Conservation (phyloP, 2,888 invertebrate genomes). For the Diarsia mendica region DNA sequence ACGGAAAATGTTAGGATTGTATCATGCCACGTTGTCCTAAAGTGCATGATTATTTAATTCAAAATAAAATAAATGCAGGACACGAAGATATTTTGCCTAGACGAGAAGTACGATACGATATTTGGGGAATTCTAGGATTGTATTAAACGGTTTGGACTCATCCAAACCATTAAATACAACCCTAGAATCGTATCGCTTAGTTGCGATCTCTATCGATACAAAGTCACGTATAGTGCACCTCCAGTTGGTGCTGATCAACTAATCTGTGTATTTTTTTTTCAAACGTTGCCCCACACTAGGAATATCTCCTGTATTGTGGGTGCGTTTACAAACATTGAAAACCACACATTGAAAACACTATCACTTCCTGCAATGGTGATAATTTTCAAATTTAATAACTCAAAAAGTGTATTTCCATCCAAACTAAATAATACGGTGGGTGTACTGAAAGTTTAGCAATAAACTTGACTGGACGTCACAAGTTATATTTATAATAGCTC, state of each 20-base stretch:
- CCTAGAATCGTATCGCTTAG: background rate
- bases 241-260: background rate
- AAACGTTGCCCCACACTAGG: too few species aligned
- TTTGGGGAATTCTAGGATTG: background rate
- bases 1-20: background rate
- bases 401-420: too few species aligned
- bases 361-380: background rate
- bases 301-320: too few species aligned
- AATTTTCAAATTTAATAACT: too few species aligned
- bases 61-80: background rate
- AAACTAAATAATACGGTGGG: too few species aligned
- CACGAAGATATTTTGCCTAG: too few species aligned
- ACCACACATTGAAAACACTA: too few species aligned
- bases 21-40: background rate
- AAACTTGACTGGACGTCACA: background rate
- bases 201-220: background rate
- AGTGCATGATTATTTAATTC: too few species aligned
- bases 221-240: background rate
- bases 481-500: conserved; percentile 16
- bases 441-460: too few species aligned
- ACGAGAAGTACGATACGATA: background rate
- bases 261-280: too few species aligned
- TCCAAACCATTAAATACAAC: background rate
- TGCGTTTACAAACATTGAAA: too few species aligned
- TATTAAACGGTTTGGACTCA: too few species aligned